Conservation (phyloP, 2,113 vertebrate genomes). For the Agapornis roseicollis region DNA sequence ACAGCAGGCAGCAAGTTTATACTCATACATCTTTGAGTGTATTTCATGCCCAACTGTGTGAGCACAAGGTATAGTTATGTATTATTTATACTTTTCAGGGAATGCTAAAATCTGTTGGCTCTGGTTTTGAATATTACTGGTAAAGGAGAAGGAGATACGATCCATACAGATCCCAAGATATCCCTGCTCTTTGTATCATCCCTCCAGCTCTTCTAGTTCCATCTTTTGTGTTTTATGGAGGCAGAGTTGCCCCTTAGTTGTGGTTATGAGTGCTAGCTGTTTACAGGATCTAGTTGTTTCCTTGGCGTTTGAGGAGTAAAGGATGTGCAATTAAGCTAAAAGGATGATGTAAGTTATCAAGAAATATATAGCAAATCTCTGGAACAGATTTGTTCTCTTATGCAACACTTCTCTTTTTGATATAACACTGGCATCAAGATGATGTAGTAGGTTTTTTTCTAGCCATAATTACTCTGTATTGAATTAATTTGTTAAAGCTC, state of each 20-base stretch:
- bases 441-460: not conserved
- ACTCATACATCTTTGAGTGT: not conserved
- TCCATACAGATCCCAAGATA: not conserved
- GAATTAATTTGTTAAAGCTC: not conserved
- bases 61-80: not conserved
- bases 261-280: not conserved
- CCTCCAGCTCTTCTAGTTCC: not conserved
- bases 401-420: not conserved
- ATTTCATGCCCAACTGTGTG: conserved; percentile 12
- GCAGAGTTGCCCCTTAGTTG: not conserved
- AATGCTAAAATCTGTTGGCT: not conserved
- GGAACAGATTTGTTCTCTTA: not conserved
- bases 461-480: not conserved
- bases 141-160: not conserved
- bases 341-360: not conserved
- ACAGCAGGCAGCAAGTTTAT: conserved; percentile 31
- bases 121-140: not conserved
- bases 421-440: not conserved
- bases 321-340: not conserved
- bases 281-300: not conserved
- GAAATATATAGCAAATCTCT: not conserved
- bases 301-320: not conserved
- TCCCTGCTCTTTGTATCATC: not conserved
- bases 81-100: not conserved
- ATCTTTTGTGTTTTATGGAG: not conserved